These are phyloP conservation scores for Ciona savignyi DNA, from an alignment of 23 tunicate species.

Conservation along the genomic window DNA sequence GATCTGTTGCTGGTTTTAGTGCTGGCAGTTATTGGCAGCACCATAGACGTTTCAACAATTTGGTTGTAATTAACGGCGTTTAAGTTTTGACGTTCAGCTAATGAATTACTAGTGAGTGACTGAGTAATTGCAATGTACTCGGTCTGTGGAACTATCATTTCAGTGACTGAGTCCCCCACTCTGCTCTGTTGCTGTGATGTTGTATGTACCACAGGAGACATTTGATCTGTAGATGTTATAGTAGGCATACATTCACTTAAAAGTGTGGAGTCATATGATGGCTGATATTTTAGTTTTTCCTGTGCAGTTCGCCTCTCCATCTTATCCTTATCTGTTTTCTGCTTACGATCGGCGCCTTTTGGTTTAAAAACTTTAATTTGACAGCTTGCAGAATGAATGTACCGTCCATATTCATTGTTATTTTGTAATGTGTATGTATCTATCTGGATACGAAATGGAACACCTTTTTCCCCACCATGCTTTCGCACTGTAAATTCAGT, in stretches of 20 bases:
- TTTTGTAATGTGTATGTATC: constrained; percentile 66
- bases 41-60: neutral
- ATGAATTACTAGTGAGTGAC: neutral
- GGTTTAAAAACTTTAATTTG: constrained; percentile 94
- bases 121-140: neutral
- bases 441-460: constrained; percentile 90
- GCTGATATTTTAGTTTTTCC: constrained; percentile 81
- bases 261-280: constrained; percentile 78
- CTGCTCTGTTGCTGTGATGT: neutral
- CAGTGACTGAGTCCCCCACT: constrained; percentile 20
- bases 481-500: constrained; percentile 92
- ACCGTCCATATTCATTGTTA: constrained; percentile 44
- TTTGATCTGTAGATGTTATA: constrained; percentile 8
- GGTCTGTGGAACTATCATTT: constrained; percentile 19
- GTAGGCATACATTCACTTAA: constrained; percentile 72
- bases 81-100: neutral
- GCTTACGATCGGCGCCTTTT: constrained; percentile 97
- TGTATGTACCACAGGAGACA: constrained; percentile 14
- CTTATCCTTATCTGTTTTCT: constrained; percentile 89
- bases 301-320: constrained; percentile 80
- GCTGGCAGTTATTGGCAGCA: neutral
- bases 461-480: constrained; percentile 99
- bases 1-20: neutral
- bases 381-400: constrained; percentile 90
- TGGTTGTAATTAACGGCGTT: constrained; percentile 1